phyloP scores from a whole-genome alignment of 1,140 invertebrate genomes.

The Arctopsyche grandis region DNA sequence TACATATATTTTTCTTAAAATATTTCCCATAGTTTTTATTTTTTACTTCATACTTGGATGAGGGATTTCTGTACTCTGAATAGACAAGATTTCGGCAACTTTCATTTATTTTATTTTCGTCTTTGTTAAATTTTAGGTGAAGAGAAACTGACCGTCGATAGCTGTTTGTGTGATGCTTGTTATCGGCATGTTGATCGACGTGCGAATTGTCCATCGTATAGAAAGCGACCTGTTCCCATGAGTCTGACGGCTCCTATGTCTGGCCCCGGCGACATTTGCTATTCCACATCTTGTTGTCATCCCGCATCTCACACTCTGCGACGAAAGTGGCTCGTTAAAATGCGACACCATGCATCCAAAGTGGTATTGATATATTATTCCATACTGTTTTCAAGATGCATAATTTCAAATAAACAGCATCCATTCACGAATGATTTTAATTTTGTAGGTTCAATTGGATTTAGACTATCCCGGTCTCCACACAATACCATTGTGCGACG shows the following conservation, averaged over 20 bases:
- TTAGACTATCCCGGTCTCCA: conserved; percentile 70
- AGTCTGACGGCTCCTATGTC: background rate
- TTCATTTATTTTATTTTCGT: background rate
- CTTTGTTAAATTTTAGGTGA: conserved; percentile 69
- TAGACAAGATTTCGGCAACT: too few relatives aligned
- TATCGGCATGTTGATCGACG: conserved; percentile 84
- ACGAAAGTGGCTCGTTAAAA: conserved; percentile 81
- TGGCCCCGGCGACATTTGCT: conserved; percentile 62
- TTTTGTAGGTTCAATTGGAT: conserved; percentile 67
- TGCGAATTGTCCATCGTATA: conserved; percentile 73
- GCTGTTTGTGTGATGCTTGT: conserved; percentile 86
- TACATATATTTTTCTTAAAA: conserved; percentile 19
- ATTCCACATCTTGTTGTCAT: conserved; percentile 71
- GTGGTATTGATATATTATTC: conserved; percentile 65
- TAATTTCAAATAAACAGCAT: background rate
- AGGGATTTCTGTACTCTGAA: too few relatives aligned
- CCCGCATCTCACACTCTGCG: conserved; percentile 75
- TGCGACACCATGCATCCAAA: conserved; percentile 76
- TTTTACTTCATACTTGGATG: background rate
- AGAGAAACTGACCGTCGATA: conserved; percentile 80
- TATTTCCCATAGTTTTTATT: background rate
- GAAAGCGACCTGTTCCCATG: conserved; percentile 61
- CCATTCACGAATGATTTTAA: conserved; percentile 15
- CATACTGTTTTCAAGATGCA: background rate
- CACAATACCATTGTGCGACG: conserved; percentile 71